These are phyloP conservation scores for Anas georgica DNA, from an alignment of 2,797 vertebrate genomes.

Conservation along the genomic window DNA sequence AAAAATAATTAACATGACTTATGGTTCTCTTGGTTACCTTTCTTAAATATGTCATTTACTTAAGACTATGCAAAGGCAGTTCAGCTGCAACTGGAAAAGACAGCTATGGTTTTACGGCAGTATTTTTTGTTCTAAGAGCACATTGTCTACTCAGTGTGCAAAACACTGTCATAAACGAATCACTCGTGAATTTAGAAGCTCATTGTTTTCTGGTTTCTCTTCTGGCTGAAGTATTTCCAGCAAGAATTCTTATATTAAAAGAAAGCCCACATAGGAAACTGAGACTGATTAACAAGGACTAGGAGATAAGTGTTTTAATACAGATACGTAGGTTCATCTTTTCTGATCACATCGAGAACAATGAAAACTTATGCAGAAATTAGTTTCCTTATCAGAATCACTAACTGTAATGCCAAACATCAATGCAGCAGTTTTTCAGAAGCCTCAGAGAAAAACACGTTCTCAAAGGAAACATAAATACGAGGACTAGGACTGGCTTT, in stretches of 20 bases:
- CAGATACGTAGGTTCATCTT: not conserved
- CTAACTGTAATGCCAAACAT: not conserved
- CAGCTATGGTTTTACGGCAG: not conserved
- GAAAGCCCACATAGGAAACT: not conserved
- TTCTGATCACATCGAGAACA: not conserved
- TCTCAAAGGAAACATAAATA: not conserved
- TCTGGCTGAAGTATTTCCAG: not conserved
- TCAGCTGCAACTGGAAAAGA: not conserved
- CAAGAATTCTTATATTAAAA: not conserved
- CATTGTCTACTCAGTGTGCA: not conserved
- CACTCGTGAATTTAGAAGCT: not conserved
- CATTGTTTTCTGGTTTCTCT: not conserved
- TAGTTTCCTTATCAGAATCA: not conserved
- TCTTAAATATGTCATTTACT: slow-evolving; percentile 21
- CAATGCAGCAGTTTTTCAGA: not conserved
- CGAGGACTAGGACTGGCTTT: not conserved
- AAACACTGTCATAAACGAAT: not conserved
- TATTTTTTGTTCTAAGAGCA: not conserved
- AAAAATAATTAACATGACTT: slow-evolving; percentile 21
- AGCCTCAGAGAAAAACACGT: not conserved
- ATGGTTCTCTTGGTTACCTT: not conserved
- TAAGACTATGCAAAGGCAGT: not conserved
- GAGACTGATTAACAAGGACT: not conserved
- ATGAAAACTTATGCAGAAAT: not conserved
- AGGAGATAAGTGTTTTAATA: not conserved